Percentiles rank a stretch among this genome's conserved stretches.
Conservation (phyloP, 2,797 vertebrate species). For the Parambassis ranga region DNA sequence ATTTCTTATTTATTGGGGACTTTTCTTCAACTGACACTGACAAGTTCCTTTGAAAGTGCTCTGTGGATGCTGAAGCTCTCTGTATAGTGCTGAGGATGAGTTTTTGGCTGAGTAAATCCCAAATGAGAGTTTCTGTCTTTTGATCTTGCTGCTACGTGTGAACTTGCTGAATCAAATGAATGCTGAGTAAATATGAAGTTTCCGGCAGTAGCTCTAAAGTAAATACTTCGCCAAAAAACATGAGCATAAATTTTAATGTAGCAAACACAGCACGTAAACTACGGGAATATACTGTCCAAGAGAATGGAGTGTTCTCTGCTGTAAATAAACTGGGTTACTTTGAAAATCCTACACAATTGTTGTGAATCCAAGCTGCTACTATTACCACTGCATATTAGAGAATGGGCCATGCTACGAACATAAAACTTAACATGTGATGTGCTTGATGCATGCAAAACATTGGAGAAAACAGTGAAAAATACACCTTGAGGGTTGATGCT, state of each 20-base stretch:
- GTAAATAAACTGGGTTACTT: slow-evolving; percentile 4
- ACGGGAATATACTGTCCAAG: too few relatives aligned
- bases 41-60: background rate
- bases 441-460: background rate
- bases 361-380: background rate
- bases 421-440: slow-evolving; percentile 14
- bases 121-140: background rate
- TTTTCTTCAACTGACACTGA: background rate
- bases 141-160: background rate
- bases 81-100: background rate
- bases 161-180: background rate
- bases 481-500: background rate
- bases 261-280: too few relatives aligned
- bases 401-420: background rate
- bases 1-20: background rate
- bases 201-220: too few relatives aligned
- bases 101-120: background rate
- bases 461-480: background rate
- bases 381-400: background rate
- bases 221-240: too few relatives aligned
- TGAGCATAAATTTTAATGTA: too few relatives aligned
- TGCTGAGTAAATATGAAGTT: too few relatives aligned
- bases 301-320: too few relatives aligned
- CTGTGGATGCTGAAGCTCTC: background rate
- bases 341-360: background rate